phyloP scores from a whole-genome alignment of 2,888 invertebrate species.

The Polietes domitor region DNA sequence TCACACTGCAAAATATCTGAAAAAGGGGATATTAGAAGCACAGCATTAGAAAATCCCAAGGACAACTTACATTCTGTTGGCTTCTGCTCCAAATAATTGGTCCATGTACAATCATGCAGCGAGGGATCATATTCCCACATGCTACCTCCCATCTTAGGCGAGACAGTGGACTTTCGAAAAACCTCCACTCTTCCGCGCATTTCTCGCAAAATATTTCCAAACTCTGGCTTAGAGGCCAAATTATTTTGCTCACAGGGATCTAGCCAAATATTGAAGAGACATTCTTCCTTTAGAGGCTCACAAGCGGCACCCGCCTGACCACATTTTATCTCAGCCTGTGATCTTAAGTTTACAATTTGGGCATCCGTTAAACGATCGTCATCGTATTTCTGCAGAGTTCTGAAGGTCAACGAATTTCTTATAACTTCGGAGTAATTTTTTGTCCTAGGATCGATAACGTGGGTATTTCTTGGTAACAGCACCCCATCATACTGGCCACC shows the following conservation, averaged over 20 bases:
- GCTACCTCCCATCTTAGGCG: conserved; percentile 80
- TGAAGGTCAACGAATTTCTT: conserved; percentile 70
- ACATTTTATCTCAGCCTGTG: conserved; percentile 69
- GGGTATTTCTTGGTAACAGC: conserved; percentile 71
- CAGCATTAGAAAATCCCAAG: not conserved
- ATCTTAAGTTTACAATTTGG: conserved; percentile 65
- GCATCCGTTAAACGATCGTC: conserved; percentile 61
- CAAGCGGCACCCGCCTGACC: conserved; percentile 70
- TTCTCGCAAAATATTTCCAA: conserved; percentile 63
- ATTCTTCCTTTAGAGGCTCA: conserved; percentile 78
- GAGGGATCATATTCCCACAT: conserved; percentile 82
- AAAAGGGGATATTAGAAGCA: conserved; percentile 1
- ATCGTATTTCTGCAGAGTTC: conserved; percentile 69
- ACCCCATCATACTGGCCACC: conserved; percentile 72
- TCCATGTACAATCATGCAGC: conserved; percentile 83
- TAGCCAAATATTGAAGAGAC: conserved; percentile 81
- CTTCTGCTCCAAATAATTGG: conserved; percentile 76
- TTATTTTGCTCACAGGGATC: conserved; percentile 82
- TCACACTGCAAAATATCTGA: conserved; percentile 66
- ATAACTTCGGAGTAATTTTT: conserved; percentile 71
- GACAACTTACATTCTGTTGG: not conserved
- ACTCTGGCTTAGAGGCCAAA: conserved; percentile 67
- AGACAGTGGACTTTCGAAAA: conserved; percentile 79
- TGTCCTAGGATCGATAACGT: conserved; percentile 74
- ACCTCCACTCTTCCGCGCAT: conserved; percentile 81